phyloP scores from a whole-genome alignment of 2,888 invertebrate species.

The Lampropteryx suffumata region DNA sequence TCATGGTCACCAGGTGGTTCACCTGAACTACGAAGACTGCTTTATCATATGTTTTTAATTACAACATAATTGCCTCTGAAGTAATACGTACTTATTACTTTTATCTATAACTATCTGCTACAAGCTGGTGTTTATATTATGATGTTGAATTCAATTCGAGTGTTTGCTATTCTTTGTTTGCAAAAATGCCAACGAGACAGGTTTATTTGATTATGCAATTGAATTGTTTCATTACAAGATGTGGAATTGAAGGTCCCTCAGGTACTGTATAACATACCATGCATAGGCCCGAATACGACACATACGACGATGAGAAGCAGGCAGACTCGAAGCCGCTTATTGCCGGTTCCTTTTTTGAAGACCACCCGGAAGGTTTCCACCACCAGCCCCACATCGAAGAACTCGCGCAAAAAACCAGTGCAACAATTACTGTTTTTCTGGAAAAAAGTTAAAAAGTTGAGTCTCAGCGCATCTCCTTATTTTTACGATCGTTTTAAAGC shows the following conservation, averaged over 20 bases:
- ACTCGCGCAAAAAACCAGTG: slow-evolving; percentile 80
- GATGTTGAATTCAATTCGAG: not conserved
- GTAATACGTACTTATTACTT: not conserved
- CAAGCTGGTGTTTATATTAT: too few relatives aligned
- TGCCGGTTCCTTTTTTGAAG: slow-evolving; percentile 88
- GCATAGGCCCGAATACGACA: slow-evolving; percentile 92
- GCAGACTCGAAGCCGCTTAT: slow-evolving; percentile 87
- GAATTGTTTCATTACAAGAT: too few relatives aligned
- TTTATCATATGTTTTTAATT: too few relatives aligned
- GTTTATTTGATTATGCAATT: too few relatives aligned
- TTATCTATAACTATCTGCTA: not conserved
- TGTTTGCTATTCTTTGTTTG: slow-evolving; percentile 6
- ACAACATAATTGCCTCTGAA: too few relatives aligned
- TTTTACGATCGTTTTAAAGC: too few relatives aligned
- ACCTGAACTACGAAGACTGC: too few relatives aligned
- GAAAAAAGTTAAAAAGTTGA: slow-evolving; percentile 24
- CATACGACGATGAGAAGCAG: slow-evolving; percentile 90
- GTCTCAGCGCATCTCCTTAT: too few relatives aligned
- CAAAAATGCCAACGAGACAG: not conserved
- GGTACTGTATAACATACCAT: slow-evolving; percentile 81
- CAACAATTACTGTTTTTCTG: slow-evolving; percentile 43
- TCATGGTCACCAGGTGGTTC: too few relatives aligned
- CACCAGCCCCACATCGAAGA: slow-evolving; percentile 89
- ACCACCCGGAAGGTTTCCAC: slow-evolving; percentile 90
- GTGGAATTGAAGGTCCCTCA: too few relatives aligned